Evolutionary conservation across 2,113 vertebrate genomes (phyloP), one percentile per base, ranked within the genome.

Genomic region (Dipodomys merriami): DNA sequence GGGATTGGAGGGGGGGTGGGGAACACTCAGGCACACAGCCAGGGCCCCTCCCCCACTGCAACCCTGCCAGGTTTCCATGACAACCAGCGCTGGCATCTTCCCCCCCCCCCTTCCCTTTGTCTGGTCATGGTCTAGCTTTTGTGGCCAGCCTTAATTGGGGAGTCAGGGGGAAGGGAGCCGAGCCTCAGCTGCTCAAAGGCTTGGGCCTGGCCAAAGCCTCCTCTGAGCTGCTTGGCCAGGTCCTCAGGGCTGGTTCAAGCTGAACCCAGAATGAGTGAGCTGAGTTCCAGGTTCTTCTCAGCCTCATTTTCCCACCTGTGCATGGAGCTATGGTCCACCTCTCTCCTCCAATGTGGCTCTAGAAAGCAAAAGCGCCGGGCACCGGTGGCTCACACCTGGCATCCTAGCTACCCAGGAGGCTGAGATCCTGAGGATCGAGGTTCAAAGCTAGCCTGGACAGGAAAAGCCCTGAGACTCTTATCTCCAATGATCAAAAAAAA

Each of bases 51-150:
- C 98, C 97, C 78, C 90, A 97, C 96, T 98, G 97, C 97, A 98
- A 97, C 97, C 96, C 97, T 96, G 94, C 97, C 96, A 97, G 94
- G 98, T 98, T 98, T 95, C 97, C 97, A 96, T 98, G 97, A 97
- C 97, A 98, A 98, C 98, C 94, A 97, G 92, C 96, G 97, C 97
- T 98, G 98, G 98, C 98, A 97, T 98, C 53, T 12, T 94, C 97
- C 97, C 95, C 96, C n/a, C 53, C 49, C 95, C 97, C 97, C 95
- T 96, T 98, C 97, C 97, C 95, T 98, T 98, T 98, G 98, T 98
- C 97, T 97, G 16, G 97, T 97, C 94, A 97, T 27, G 91, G 97
- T 98, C 96, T 97, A 97, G 98, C 98, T 98, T 98, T 98, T 98
- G 97, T 98, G 97, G 96, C 96, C 97, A 97, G 97, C 95, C 93